Conservation (phyloP, 2,113 vertebrate genomes). For the Ornithorhynchus anatinus region DNA sequence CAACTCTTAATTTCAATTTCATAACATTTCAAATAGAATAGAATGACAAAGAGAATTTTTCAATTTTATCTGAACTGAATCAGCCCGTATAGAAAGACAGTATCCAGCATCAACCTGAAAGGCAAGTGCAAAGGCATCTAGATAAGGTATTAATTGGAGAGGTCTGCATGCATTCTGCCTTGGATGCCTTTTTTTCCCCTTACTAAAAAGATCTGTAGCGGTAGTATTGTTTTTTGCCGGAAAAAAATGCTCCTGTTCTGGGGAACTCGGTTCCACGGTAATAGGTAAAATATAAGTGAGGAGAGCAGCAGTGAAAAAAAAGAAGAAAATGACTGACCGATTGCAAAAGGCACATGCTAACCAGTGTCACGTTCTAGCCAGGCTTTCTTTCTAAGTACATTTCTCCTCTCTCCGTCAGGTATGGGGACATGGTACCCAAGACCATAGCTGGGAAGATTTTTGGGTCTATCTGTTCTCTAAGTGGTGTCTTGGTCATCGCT, state of each 20-base stretch:
- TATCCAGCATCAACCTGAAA: slow-evolving; percentile 13
- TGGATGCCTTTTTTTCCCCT: slow-evolving; percentile 27
- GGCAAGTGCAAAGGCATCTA: slow-evolving; percentile 9
- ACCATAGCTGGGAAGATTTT: slow-evolving; percentile 97
- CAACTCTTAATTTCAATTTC: slow-evolving; percentile 13
- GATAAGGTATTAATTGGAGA: slow-evolving; percentile 17
- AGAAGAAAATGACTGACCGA: not conserved
- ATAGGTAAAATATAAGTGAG: slow-evolving; percentile 4
- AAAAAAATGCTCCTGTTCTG: slow-evolving; percentile 7
- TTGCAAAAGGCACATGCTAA: not conserved
- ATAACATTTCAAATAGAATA: slow-evolving; percentile 20
- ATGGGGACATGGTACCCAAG: slow-evolving; percentile 97
- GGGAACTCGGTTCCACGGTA: slow-evolving; percentile 9
- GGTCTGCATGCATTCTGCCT: slow-evolving; percentile 1
- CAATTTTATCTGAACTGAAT: slow-evolving; percentile 20
- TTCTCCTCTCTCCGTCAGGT: slow-evolving; percentile 72
- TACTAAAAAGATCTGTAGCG: not conserved
- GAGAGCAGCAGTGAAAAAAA: not conserved
- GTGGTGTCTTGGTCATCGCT: slow-evolving; percentile 94
- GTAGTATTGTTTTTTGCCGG: not conserved
- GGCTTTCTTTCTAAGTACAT: not conserved
- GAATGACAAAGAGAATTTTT: slow-evolving; percentile 17
- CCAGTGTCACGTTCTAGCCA: not conserved
- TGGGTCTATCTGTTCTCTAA: slow-evolving; percentile 93
- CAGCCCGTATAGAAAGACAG: slow-evolving; percentile 23